Evolutionary conservation across 2,113 vertebrate species (phyloP).

Genomic region (Gila orcuttii): DNA sequence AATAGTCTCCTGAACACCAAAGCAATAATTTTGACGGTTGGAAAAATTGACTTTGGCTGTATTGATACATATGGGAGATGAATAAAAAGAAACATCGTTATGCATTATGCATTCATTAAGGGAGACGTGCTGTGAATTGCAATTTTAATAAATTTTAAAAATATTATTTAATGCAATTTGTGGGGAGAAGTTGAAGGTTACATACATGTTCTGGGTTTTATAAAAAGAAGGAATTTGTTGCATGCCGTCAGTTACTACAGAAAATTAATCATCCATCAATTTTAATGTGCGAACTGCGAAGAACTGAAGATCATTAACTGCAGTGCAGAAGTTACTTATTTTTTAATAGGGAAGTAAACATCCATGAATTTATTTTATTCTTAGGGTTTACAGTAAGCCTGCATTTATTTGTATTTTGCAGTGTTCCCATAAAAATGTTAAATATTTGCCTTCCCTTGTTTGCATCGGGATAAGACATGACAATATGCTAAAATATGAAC

Average conservation of each 20-base stretch:
- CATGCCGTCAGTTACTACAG: too few species aligned
- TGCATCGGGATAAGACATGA: neutral
- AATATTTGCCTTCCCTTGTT: neutral
- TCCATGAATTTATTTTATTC: neutral
- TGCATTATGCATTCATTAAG: neutral
- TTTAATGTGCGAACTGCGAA: neutral
- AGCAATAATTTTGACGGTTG: neutral
- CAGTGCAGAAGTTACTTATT: neutral
- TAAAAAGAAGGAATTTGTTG: too few species aligned
- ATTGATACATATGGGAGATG: neutral
- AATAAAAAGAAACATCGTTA: neutral
- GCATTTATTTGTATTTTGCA: neutral
- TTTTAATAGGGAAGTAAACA: neutral
- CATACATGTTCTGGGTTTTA: neutral
- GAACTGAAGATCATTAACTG: neutral
- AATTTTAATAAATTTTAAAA: neutral
- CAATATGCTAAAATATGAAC: neutral
- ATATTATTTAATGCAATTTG: neutral
- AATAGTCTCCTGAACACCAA: neutral
- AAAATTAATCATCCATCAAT: too few species aligned
- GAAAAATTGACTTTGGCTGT: neutral
- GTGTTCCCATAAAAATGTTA: neutral
- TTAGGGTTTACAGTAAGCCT: neutral
- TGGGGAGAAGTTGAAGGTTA: neutral
- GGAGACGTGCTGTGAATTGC: neutral